Base-by-base conservation (phyloP, 2,797 vertebrate genomes). In the Anguilla megastoma region DNA sequence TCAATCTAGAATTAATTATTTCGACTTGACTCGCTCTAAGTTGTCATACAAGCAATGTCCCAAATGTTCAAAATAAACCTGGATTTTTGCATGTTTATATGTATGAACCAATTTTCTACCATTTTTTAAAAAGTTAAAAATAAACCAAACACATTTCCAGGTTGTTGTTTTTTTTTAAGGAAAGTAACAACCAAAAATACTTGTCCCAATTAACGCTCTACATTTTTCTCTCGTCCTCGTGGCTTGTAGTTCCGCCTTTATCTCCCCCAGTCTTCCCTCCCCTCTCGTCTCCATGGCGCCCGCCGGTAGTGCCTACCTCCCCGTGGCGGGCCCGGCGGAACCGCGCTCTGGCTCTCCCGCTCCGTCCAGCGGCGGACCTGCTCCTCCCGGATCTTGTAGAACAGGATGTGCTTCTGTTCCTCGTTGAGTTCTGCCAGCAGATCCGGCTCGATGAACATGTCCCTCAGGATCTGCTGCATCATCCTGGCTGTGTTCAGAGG, bases 391-490 rank as follows among this genome's bases (percentile, higher is more conserved):
- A 93, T 93, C 92, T 93, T 93, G 82, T 91, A 86, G 66, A 93
- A 94, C 84, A 93, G 87, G 5, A 90, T 92, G 87, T 93, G 92
- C 76, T 92, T 93, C 89, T 93, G 92, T 41, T 93, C 92, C 9
- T 93, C 92, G 2, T 91, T 93, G 74, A 93, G 90, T 36, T 91
- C 91, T 0, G 92, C 91, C 88, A 93, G 86, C 21, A 93, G 91
- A 87, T 92, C 93, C 0, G 93, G 93, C 41, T 94, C 93, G 18
- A 94, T 92, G 89, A 92, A 93, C 91, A 92, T 94, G 80, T 94
- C 92, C 60, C 92, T 91, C 24, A 93, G 89, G 90, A 94, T 93
- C 88, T 94, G 92, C 90, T 93, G 93, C 91, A 93, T 89, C 93
- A 94, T 93, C 89, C 89, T 88, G 71, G 83, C 8, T 18, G 45